phyloP scores from a whole-genome alignment of 2,113 vertebrate genomes.

The Alaudala cheleensis region DNA sequence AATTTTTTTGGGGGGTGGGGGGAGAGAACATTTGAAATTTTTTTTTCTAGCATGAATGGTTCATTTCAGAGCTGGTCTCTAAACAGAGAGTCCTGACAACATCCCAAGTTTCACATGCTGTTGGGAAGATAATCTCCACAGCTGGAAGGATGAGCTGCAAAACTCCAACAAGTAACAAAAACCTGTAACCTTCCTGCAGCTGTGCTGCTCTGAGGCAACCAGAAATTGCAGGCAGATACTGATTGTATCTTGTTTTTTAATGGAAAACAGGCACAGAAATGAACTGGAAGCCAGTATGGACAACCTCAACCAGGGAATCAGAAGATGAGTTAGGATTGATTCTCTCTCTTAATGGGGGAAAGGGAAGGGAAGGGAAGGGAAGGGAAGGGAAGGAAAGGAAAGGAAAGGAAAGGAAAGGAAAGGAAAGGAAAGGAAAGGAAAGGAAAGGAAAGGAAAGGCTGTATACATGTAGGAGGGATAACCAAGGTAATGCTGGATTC shows the following conservation, averaged over 20 bases:
- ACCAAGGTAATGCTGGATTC: not conserved
- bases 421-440: not conserved
- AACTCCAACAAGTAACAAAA: not conserved
- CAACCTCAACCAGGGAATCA: not conserved
- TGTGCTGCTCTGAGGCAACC: not conserved
- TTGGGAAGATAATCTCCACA: not conserved
- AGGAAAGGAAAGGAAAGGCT: rapidly evolving
- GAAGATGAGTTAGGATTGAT: not conserved
- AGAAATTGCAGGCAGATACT: not conserved
- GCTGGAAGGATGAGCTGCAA: not conserved
- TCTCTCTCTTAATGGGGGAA: not conserved
- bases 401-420: too few species aligned
- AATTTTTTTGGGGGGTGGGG: rapidly evolving
- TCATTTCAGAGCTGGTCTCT: not conserved
- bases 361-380: too few species aligned
- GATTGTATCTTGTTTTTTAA: not conserved
- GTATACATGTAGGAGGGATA: not conserved
- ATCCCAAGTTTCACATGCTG: not conserved
- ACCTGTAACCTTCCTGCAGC: not conserved
- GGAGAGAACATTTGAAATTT: not conserved
- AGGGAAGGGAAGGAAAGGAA: not conserved
- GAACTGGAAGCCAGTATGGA: not conserved
- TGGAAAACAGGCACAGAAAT: not conserved
- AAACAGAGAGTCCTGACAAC: not conserved
- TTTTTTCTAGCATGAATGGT: not conserved